Evolutionary conservation across 1,140 invertebrate species (phyloP), one percentile per base, ranked within the genome.

Genomic region (Solenopsis invicta): DNA sequence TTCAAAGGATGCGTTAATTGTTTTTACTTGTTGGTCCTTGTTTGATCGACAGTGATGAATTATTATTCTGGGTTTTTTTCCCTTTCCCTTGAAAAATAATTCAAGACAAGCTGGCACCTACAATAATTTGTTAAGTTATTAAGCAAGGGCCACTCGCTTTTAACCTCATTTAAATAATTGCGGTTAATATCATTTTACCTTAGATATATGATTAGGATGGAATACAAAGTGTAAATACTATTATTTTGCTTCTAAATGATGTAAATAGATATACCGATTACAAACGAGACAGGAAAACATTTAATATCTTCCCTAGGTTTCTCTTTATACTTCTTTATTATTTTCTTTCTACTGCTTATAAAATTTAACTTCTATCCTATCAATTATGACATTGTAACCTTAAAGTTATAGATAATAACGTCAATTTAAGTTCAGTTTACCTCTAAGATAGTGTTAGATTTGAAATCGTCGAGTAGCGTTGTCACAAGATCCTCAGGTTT

Each of bases 71-170:
- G n/a, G n/a, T n/a, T n/a, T n/a, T n/a, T n/a, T n/a, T n/a, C n/a
- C n/a, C n/a, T n/a, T n/a, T n/a, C n/a, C n/a, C n/a, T n/a, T n/a
- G n/a, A n/a, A 18, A 37, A 92, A 61, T 81, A 92, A 75, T 9
- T 92, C 92, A 37, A 92, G 10, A 10, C 92, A 93, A 29, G 62
- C 71, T 4, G 86, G 76, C 0, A 12, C n/a, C 89, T 90, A 54
- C n/a, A 50, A 86, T 21, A 74, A 24, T 67, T 54, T 24, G 50
- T 75, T 12, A 75, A 50, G 75, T 50, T 75, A 24, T 24, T 56
- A 24, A 24, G 45, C 18, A 34, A 24, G 34, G 12, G n/a, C 4
- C 10, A 48, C n/a, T 21, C 5, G 34, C 48, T 80, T 52, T 37
- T 18, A 45, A 62, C 4, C 0, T 18, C 3, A 2, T 16, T 41